Conservation (phyloP, 2,797 vertebrate species). For the Trematomus bernacchii region DNA sequence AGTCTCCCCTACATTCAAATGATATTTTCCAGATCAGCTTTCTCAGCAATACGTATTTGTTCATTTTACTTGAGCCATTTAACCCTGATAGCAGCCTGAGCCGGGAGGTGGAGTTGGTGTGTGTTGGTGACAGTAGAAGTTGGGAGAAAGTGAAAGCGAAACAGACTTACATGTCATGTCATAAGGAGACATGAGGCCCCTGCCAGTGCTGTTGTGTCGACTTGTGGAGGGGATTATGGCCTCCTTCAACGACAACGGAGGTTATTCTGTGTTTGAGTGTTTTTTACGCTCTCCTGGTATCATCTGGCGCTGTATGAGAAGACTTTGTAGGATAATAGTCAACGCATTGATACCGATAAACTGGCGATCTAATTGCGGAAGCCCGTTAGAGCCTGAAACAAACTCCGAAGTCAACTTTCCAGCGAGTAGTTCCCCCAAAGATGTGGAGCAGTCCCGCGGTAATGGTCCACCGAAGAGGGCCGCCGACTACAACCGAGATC, state of each 20-base stretch:
- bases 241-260: fast-evolving
- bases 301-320: fast-evolving
- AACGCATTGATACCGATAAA: fast-evolving
- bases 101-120: neutral
- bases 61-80: neutral
- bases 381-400: fast-evolving
- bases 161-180: neutral
- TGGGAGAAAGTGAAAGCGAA: constrained; percentile 49
- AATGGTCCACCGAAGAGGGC: neutral
- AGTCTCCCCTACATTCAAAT: no score
- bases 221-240: fast-evolving
- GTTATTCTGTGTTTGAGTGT: fast-evolving
- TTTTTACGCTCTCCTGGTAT: fast-evolving
- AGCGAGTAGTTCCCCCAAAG: fast-evolving
- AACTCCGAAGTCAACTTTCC: neutral
- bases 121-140: neutral
- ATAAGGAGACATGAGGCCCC: fast-evolving
- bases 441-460: fast-evolving
- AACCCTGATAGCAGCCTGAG: neutral
- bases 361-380: fast-evolving
- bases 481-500: fast-evolving
- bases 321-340: fast-evolving
- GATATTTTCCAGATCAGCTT: no score
- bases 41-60: neutral
- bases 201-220: fast-evolving